Evolutionary conservation across 2,113 vertebrate species (phyloP), one percentile per base, ranked within the genome.

Genomic region (Tautogolabrus adspersus): DNA sequence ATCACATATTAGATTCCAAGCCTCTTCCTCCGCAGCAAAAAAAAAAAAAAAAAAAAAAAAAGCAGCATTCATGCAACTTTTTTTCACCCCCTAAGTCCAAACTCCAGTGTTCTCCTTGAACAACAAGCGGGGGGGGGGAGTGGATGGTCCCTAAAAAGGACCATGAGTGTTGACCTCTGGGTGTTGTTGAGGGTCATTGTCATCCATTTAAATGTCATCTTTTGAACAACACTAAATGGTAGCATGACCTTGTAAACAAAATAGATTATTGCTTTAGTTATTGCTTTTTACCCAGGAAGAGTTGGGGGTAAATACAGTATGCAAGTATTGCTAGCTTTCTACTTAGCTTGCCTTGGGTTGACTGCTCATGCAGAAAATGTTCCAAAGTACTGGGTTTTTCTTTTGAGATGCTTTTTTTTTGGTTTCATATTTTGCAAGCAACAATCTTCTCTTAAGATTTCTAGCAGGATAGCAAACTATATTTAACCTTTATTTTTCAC

Each of bases 211-310:
- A 71, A 77, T 56, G 8, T 5, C 46, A 21, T 40, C 49, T 30
- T 79, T 62, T 46, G 8, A 83, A 47, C 5, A 60, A 38, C 30
- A 65, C 23, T 52, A 61, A 77, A 79, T 34, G 40, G 23, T 46
- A 42, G 38, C 66, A 76, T 66, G 79, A 70, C 79, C 61, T 76
- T 85, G 86, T 71, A 77, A 87, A 85, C 64, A 52, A 70, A 46
- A 58, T 7, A 44, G 61, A 61, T 73, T 66, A 77, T 58, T 75
- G 40, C 54, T 65, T 73, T 52, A 57, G 70, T 75, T 68, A 64
- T 68, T 81, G 60, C 58, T 71, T 83, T 26, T 81, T 76, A 37
- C 72, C 67, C 61, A 23, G 19, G 37, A 79, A n/a, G 22, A 56
- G 60, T 46, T 49, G 15, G 23, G 38, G 57, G 37, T 12, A 47